Evolutionary conservation across 2,888 invertebrate species (phyloP).

Genomic region (Watsonalla binaria): DNA sequence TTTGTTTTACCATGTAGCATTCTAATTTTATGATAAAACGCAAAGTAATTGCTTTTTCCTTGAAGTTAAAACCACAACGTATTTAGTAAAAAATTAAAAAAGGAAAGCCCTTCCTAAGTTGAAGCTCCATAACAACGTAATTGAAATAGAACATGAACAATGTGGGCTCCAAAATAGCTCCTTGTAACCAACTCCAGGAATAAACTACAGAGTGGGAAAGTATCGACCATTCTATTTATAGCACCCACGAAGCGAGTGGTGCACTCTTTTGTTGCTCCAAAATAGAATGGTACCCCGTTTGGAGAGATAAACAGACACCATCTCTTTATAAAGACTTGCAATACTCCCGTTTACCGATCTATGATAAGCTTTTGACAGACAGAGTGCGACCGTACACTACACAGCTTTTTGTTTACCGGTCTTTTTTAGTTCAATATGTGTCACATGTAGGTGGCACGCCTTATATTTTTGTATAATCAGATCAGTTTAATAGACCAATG

Average conservation of each 20-base stretch:
- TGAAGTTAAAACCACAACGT: background rate
- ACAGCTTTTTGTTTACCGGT: too few relatives aligned
- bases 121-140: slow-evolving; percentile 3
- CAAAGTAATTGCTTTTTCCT: too few relatives aligned
- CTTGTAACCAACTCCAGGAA: slow-evolving; percentile 57
- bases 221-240: slow-evolving; percentile 58
- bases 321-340: slow-evolving; percentile 17
- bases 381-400: too few relatives aligned
- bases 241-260: slow-evolving; percentile 44
- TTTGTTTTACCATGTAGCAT: too few relatives aligned
- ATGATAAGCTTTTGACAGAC: background rate
- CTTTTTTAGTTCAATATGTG: too few relatives aligned
- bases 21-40: too few relatives aligned
- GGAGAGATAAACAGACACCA: slow-evolving; percentile 26
- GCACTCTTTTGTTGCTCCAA: slow-evolving; percentile 56
- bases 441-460: too few relatives aligned
- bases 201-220: slow-evolving; percentile 52
- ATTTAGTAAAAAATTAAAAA: background rate
- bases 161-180: slow-evolving; percentile 49
- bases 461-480: too few relatives aligned
- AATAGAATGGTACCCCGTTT: slow-evolving; percentile 48
- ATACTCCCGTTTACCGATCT: slow-evolving; percentile 15
- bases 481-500: too few relatives aligned
- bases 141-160: slow-evolving; percentile 32
- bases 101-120: background rate